Evolutionary conservation across 2,888 invertebrate species (phyloP), one percentile per base, ranked within the genome.

Genomic region (Gisinianus flammeolus): DNA sequence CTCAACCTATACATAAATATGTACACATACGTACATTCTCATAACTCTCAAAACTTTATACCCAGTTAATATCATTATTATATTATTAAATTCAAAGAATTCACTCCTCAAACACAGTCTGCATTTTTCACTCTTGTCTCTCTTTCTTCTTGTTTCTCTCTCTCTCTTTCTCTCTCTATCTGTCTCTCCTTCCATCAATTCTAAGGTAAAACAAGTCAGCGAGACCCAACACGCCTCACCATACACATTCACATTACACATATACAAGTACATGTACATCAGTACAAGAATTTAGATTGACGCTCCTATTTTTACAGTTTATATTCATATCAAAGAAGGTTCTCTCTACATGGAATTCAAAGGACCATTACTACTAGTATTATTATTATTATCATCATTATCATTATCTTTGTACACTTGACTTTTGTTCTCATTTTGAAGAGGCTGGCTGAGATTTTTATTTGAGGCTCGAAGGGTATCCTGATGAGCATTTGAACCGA

Each of bases 361-460:
- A 44, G 44, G 44, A 44, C 44, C 19, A 19, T 44, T 44, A 44
- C 19, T 6, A 44, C 19, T 44, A 44, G 19, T 16, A 44, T 19
- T 44, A 44, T 44, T 44, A 44, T 44, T 44, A 44, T 44, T 44
- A 44, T 19, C 44, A 16, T 44, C 52, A 44, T 69, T 28, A 24
- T 24, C 54, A 70, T 54, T 70, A 54, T 70, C 28, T 54, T 70
- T 70, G 33, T 31, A 28, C 54, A 30, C 26, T 52, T 70, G 28
- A 30, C n/a, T 52, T 70, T 24, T 26, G 28, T 70, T 70, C 54
- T 30, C 70, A 44, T 24, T 28, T 54, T 26, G 54, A 10, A 70
- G 54, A 70, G 54, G 30, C 54, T 70, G 24, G 52, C 69, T 70
- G 30, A 54, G 70, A 70, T 30, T n/a, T 70, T 54, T 69, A 8